Base-by-base conservation (phyloP, 2,113 vertebrate genomes). In the Xenopus laevis region DNA sequence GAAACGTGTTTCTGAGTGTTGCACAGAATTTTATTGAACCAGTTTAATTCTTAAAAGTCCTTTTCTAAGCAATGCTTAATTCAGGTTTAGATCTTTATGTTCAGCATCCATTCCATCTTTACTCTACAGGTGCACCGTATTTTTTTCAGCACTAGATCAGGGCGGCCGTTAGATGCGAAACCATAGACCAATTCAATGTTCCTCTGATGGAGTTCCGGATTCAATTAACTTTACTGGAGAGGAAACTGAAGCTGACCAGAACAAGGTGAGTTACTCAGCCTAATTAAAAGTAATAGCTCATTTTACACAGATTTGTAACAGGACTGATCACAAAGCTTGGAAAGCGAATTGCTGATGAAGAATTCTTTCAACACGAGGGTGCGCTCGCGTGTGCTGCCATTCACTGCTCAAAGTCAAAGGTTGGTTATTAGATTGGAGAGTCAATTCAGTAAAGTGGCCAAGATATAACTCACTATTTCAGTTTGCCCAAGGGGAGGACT, bases 311-410 rank as follows among this genome's bases (percentile, higher is more conserved):
- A 79, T 58, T 21, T 69, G 70, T 79, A 79, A 79, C 83, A 85
- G 84, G 83, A 83, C 81, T 81, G 84, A 86, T 82, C 86, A 79
- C 83, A 82, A 80, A 67, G 88, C 85, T 83, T 87, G 89, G 87
- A 89, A 90, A 91, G 89, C 87, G 91, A 88, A 89, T 88, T 86
- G 84, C 85, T 87, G 86, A 84, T 89, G 88, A 89, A 90, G 88
- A 91, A 90, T 89, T 87, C 91, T 93, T 92, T 89, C 84, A 87
- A 84, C 84, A 78, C 88, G 82, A 57, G 10, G 85, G 84, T 84
- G 86, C 90, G 88, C n/a, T n/a, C n/a, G n/a, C 87, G 87, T 86
- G 84, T 82, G 86, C 79, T 80, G 81, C 81, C 66, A 40, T 82
- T 79, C 85, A 81, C 47, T 52, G 86, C 84, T 7, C 65, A 80